phyloP scores from a whole-genome alignment of 2,113 vertebrate species.

The Pogona vitticeps region DNA sequence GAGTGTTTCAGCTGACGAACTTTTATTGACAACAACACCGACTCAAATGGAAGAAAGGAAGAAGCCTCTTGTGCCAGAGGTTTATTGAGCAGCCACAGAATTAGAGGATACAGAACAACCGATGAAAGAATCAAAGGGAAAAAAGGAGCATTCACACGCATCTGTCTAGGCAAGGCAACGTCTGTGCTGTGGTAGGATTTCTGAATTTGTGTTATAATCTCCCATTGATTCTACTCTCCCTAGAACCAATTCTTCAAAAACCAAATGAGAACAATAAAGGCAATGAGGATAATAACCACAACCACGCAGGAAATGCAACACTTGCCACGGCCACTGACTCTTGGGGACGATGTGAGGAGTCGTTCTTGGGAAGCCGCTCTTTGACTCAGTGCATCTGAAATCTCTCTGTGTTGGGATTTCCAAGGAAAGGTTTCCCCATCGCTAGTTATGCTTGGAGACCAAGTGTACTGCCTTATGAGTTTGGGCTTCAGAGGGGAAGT shows the following conservation, averaged over 20 bases:
- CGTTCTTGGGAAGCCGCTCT: too few species aligned
- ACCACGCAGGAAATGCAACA: background rate
- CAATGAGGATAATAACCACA: background rate
- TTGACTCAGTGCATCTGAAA: too few species aligned
- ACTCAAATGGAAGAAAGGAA: background rate
- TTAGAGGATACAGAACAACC: background rate
- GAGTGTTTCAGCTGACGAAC: background rate
- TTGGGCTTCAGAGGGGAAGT: too few species aligned
- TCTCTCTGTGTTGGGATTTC: background rate
- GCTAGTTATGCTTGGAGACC: conserved; percentile 55
- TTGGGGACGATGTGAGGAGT: background rate
- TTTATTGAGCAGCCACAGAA: background rate
- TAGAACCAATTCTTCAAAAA: background rate
- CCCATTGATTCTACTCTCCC: background rate
- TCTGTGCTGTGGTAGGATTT: background rate
- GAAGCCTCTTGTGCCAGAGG: background rate
- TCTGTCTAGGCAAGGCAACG: background rate
- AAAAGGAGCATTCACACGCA: background rate
- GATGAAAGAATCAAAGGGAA: background rate
- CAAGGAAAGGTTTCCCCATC: background rate
- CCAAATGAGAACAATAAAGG: too few species aligned
- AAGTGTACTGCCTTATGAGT: conserved; percentile 22
- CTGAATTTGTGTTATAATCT: background rate
- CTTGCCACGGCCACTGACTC: background rate
- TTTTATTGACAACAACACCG: background rate